Evolutionary conservation across 2,113 vertebrate genomes (phyloP), one percentile per base, ranked within the genome.

Genomic region (Dissostichus mawsoni): DNA sequence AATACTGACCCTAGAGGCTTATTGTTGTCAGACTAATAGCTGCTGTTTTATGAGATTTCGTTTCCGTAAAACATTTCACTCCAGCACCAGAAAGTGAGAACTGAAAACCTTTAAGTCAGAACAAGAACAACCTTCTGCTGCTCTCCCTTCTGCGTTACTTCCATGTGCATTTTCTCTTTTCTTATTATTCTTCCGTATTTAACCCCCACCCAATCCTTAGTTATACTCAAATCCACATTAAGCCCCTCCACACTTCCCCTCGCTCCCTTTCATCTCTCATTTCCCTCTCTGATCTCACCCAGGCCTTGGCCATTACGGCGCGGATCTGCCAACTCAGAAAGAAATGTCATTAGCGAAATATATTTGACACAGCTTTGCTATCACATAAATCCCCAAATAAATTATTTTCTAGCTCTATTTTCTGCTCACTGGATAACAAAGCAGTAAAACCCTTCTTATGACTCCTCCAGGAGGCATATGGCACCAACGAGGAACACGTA

Each of bases 271-370:
- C 82, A 87, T 87, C 82, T 64, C 61, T 65, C 69, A 29, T 68
- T 78, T 78, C 20, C 69, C 69, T 64, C 76, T 89, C 76, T 81
- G 82, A 87, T 87, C 73, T 83, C 57, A 25, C 64, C 65, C 48
- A 12, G 74, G 75, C 67, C 25, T 10, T 45, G 63, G 72, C 74
- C 74, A 51, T 84, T 70, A 63, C 36, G 74, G 65, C 6, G 23
- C 65, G 4, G 36, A 64, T 79, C 80, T 68, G 62, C 76, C 79
- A 80, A 33, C 82, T 86, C 62, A 0, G 18, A 70, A 57, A 77
- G 67, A 83, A 80, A 81, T 33, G 61, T 78, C 66, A 78, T 85
- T 81, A 85, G 82, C 53, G 41, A 74, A 80, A 83, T 57, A 62
- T 80, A 83, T 81, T 83, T 78, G 80, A 81, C 70, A 62, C 66